A percentile compares a stretch with the other conserved stretches of the same genome.
These are phyloP conservation scores for Drosophila equinoxialis DNA, from an alignment of 1,140 invertebrate species.

Conservation along the genomic window DNA sequence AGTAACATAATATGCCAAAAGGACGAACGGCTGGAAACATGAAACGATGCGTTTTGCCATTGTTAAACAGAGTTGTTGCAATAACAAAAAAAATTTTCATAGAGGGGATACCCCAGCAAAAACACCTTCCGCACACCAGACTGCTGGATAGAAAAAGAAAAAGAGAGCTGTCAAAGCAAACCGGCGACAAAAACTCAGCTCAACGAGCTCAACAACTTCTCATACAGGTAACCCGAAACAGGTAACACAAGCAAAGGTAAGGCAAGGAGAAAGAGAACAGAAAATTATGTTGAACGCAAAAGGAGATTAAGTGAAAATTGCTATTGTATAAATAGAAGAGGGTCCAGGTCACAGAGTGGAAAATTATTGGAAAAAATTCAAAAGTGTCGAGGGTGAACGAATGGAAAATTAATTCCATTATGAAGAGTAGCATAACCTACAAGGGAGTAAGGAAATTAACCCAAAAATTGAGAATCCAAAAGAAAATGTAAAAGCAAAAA, in stretches of 20 bases:
- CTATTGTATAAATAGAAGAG: conserved; percentile 43
- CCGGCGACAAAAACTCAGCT: conserved; percentile 14
- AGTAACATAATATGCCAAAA: conserved; percentile 62
- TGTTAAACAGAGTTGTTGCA: conserved; percentile 27
- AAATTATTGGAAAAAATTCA: conserved; percentile 40
- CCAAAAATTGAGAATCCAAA: too few species aligned
- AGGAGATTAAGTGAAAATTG: conserved; percentile 59
- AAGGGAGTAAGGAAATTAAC: too few species aligned
- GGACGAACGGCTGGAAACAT: conserved; percentile 58
- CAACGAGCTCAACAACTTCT: conserved; percentile 27
- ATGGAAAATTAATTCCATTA: background rate
- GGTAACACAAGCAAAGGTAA: conserved; percentile 10
- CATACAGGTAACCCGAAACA: conserved; percentile 35
- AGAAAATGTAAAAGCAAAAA: too few species aligned
- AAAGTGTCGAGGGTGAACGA: background rate
- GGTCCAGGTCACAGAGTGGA: conserved; percentile 44
- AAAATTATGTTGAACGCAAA: conserved; percentile 10
- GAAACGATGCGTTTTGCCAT: conserved; percentile 51
- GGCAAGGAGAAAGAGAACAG: conserved; percentile 19
- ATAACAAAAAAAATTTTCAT: conserved; percentile 9
- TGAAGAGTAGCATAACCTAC: background rate
- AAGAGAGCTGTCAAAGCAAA: conserved; percentile 56
- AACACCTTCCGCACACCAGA: conserved; percentile 48
- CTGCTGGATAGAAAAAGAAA: background rate
- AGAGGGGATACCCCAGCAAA: conserved; percentile 8